Conservation (phyloP, 2,888 invertebrate genomes). For the Panzeria rudis region DNA sequence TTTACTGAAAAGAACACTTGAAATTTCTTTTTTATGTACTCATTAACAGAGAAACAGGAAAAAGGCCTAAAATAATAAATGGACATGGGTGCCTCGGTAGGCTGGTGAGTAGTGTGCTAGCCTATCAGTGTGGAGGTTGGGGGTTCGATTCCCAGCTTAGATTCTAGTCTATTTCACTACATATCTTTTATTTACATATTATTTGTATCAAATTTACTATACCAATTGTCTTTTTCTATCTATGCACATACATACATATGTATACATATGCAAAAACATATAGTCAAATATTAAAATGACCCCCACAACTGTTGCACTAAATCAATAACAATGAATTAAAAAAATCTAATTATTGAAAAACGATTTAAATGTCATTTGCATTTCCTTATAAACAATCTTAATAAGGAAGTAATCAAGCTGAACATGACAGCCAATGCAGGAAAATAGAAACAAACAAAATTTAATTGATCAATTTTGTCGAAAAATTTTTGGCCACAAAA, state of each 20-base stretch:
- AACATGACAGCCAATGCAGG: slow-evolving; percentile 55
- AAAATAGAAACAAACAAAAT: slow-evolving; percentile 26
- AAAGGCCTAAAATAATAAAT: too few relatives aligned
- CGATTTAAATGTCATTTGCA: slow-evolving; percentile 66
- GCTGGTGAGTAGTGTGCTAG: too few relatives aligned
- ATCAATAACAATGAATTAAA: slow-evolving; percentile 58
- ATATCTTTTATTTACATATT: too few relatives aligned
- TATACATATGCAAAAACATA: too few relatives aligned
- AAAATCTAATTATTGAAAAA: slow-evolving; percentile 65
- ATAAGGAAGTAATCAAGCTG: slow-evolving; percentile 63
- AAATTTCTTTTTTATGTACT: too few relatives aligned
- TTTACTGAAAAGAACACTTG: too few relatives aligned
- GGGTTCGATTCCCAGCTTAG: too few relatives aligned
- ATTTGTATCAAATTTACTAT: too few relatives aligned
- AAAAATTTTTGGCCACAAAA: slow-evolving; percentile 53
- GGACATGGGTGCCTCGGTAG: too few relatives aligned
- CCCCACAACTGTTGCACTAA: slow-evolving; percentile 32
- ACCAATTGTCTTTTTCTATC: not conserved
- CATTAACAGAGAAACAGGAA: too few relatives aligned
- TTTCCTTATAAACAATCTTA: slow-evolving; percentile 65
- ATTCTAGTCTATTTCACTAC: too few relatives aligned
- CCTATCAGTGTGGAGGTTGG: too few relatives aligned
- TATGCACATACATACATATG: not conserved
- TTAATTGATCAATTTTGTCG: slow-evolving; percentile 56
- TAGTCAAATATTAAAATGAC: not conserved